Conservation (phyloP, 2,113 vertebrate species). For the Columba janthina region DNA sequence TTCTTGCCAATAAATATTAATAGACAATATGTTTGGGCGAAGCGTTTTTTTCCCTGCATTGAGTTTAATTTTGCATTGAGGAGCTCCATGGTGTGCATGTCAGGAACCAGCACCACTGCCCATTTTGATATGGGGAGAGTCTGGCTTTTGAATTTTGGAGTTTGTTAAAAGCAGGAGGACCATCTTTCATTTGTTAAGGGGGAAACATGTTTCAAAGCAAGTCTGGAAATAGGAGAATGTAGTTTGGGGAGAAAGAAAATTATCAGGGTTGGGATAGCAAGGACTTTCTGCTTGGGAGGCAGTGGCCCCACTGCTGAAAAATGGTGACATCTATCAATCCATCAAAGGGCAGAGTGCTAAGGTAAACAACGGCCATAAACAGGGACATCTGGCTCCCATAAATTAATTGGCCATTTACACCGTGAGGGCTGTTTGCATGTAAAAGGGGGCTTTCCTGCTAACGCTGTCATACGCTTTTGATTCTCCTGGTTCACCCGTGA, state of each 20-base stretch:
- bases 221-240: background rate
- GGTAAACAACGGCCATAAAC: slow-evolving; percentile 52
- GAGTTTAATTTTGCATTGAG: background rate
- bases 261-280: background rate
- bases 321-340: slow-evolving; percentile 62
- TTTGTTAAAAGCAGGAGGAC: background rate
- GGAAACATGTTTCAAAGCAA: background rate
- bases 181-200: background rate
- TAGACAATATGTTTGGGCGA: background rate
- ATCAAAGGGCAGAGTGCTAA: slow-evolving; percentile 57
- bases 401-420: slow-evolving; percentile 76
- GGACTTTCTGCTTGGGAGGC: slow-evolving; percentile 32
- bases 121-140: background rate
- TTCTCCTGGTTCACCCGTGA: slow-evolving; percentile 65
- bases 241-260: background rate
- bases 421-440: slow-evolving; percentile 71
- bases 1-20: background rate
- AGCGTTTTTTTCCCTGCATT: background rate
- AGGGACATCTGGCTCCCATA: slow-evolving; percentile 68
- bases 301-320: slow-evolving; percentile 13
- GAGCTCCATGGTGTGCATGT: background rate
- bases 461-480: slow-evolving; percentile 70
- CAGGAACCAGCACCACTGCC: background rate
- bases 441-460: slow-evolving; percentile 61
- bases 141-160: background rate